Conservation (phyloP, 2,888 invertebrate species). For the Caenorhabditis panamensis region DNA sequence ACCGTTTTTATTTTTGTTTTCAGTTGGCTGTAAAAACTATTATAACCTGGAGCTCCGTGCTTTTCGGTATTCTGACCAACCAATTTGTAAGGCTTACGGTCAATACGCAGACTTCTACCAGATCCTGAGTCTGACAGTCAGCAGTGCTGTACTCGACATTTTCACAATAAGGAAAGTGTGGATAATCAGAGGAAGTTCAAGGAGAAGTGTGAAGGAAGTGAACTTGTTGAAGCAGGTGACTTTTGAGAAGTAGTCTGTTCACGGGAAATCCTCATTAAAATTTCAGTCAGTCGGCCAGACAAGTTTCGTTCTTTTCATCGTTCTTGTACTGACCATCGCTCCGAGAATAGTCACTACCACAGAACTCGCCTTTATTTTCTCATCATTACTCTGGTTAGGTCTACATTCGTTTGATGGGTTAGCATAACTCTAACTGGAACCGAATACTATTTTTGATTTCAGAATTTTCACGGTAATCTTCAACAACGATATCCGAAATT, state of each 20-base stretch:
- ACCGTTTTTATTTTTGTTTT: neutral
- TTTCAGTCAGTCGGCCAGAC: constrained; percentile 7
- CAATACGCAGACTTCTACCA: constrained; percentile 22
- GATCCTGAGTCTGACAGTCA: constrained; percentile 14
- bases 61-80: constrained; percentile 18
- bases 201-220: constrained; percentile 11
- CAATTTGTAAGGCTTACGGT: constrained; percentile 8
- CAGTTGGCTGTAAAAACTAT: constrained; percentile 23
- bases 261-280: neutral
- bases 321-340: neutral
- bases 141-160: constrained; percentile 19
- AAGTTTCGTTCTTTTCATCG: neutral
- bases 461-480: neutral
- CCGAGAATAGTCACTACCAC: neutral
- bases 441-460: neutral
- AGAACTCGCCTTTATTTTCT: neutral
- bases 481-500: neutral
- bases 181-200: constrained; percentile 6
- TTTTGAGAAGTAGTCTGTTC: neutral
- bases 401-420: constrained; percentile 6
- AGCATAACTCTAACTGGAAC: neutral
- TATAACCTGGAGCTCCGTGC: constrained; percentile 21
- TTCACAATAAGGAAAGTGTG: constrained; percentile 20
- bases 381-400: neutral
- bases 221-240: constrained; percentile 37